Base-by-base conservation (phyloP, 2,888 invertebrate species). In the Hydrotaea cyrtoneurina region DNA sequence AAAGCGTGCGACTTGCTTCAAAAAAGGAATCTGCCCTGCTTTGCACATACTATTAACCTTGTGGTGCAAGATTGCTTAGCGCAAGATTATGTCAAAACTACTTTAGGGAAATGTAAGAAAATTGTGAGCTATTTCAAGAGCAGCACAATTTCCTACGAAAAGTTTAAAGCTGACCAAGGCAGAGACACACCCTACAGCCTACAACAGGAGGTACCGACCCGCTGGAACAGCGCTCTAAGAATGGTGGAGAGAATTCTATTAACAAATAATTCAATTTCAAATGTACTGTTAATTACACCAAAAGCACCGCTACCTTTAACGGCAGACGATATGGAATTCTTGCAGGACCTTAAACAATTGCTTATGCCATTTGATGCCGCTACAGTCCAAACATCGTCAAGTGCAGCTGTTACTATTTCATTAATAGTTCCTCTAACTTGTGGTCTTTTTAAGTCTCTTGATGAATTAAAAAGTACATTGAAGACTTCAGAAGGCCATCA, bases 81-180 rank as follows among this genome's bases (percentile, higher is more conserved):
- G 0, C 55, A 73, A 11, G 66, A 78, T 75, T 7, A 53, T 21
- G 21, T 82, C 55, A 11, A 85, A 7, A 15, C 57, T 13, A n/a
- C n/a, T n/a, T n/a, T n/a, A n/a, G n/a, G n/a, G n/a, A 84, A 86
- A 71, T 76, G 80, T 17, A 86, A 84, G 53, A 21, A 0, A 2
- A 74, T 83, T 10, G 83, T 86, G 4, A 46, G 43, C 23, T 78
- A 72, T 72, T 83, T 83, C n/a, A n/a, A n/a, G n/a, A n/a, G n/a
- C n/a, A 85, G 80, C 36, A 83, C 82, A 0, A 75, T 78, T 64
- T 66, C 80, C 15, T 80, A 77, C 11, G 82, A 82, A 57, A 82
- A 82, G 62, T 82, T 85, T 13, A 66, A 80, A 39, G 36, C 59
- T 15, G 75, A 73, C 13, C 86, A 84, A 74, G 31, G 53, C n/a